These are phyloP conservation scores for Acrobasis consociella DNA, from an alignment of 2,888 invertebrate species.

Conservation along the genomic window DNA sequence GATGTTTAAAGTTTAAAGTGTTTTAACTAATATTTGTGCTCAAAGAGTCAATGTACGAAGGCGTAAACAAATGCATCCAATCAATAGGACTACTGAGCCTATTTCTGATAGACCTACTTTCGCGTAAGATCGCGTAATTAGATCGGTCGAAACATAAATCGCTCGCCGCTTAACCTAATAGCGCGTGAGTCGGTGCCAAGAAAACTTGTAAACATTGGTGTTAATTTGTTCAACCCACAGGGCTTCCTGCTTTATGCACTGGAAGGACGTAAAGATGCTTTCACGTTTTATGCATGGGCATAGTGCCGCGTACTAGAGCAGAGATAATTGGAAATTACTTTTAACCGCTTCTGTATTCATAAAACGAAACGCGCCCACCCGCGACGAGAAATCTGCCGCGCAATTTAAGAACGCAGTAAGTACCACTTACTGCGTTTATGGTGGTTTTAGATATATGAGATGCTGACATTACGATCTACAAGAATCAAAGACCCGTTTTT, in stretches of 20 bases:
- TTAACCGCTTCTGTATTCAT: constrained; percentile 26
- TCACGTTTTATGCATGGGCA: constrained; percentile 50
- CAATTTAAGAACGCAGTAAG: too few species aligned
- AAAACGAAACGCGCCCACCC: constrained; percentile 24
- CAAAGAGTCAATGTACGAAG: constrained; percentile 49
- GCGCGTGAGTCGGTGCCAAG: constrained; percentile 56
- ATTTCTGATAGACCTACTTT: constrained; percentile 58
- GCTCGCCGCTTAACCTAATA: constrained; percentile 62
- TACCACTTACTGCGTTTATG: too few species aligned
- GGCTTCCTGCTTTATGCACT: constrained; percentile 57
- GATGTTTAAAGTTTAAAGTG: constrained; percentile 21
- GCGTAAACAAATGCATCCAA: constrained; percentile 54
- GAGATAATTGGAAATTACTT: constrained; percentile 45
- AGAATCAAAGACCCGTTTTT: too few species aligned
- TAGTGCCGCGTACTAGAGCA: constrained; percentile 50
- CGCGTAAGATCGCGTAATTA: constrained; percentile 58
- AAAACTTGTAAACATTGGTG: constrained; percentile 60
- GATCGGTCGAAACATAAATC: constrained; percentile 62
- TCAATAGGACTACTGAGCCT: constrained; percentile 46
- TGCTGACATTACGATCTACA: too few species aligned
- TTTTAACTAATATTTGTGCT: constrained; percentile 28
- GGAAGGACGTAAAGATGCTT: constrained; percentile 55
- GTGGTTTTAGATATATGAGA: too few species aligned
- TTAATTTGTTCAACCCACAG: constrained; percentile 42
- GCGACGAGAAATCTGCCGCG: too few species aligned